A percentile compares a stretch with the other conserved stretches of the same genome.
These are phyloP conservation scores for Nephrotoma appendiculata DNA, from an alignment of 2,888 invertebrate species.

Conservation along the genomic window DNA sequence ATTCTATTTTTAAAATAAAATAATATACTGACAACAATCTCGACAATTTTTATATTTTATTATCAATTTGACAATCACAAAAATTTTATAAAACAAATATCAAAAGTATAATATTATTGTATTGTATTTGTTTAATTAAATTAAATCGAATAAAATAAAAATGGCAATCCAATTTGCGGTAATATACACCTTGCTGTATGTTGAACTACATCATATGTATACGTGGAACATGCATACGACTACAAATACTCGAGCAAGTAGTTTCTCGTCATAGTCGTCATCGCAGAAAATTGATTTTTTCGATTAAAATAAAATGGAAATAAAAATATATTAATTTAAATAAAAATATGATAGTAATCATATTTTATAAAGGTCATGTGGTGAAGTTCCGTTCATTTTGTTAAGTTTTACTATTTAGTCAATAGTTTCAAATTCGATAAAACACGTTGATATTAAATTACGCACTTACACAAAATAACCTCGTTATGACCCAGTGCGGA, in stretches of 20 bases:
- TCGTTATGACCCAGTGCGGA: too few species aligned
- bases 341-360: background rate
- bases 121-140: background rate
- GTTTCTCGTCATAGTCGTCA: background rate
- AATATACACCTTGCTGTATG: background rate
- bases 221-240: background rate
- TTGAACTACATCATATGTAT: background rate
- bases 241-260: background rate
- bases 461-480: too few species aligned
- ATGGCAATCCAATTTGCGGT: background rate
- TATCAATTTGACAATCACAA: background rate
- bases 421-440: too few species aligned
- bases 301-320: background rate
- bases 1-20: background rate
- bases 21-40: background rate
- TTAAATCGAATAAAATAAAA: background rate
- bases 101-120: background rate
- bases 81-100: background rate
- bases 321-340: background rate
- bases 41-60: background rate
- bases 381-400: too few species aligned
- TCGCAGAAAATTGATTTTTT: background rate
- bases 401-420: too few species aligned
- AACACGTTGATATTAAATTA: too few species aligned
- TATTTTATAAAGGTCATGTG: too few species aligned